A percentile compares a stretch with the other conserved stretches of the same genome.
These are phyloP conservation scores for Tenthredo mesomela DNA, from an alignment of 2,888 invertebrate genomes.

Conservation along the genomic window DNA sequence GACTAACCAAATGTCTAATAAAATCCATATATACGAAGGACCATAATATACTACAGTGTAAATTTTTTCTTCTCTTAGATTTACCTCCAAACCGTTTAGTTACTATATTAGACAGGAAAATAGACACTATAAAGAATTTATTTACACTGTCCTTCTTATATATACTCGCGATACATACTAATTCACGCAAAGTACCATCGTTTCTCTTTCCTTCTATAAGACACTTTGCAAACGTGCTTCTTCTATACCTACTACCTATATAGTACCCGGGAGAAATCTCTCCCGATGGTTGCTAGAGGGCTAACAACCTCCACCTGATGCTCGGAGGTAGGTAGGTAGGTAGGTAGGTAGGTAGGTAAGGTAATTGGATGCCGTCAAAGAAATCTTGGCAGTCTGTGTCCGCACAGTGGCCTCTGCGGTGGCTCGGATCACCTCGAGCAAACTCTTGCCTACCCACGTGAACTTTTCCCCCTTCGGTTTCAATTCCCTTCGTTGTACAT, in stretches of 20 bases:
- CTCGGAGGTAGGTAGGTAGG: slow-evolving; percentile 45
- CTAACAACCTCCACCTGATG: slow-evolving; percentile 57
- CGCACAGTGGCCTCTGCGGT: slow-evolving; percentile 50
- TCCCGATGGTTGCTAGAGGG: slow-evolving; percentile 39
- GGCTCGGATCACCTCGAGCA: slow-evolving; percentile 43
- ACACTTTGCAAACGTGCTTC: background rate
- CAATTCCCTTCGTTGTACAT: slow-evolving; percentile 4
- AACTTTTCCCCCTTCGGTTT: slow-evolving; percentile 25
- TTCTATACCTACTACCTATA: no score
- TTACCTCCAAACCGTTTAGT: background rate
- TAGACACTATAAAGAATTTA: background rate
- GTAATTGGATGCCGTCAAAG: slow-evolving; percentile 67
- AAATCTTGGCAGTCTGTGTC: slow-evolving; percentile 51
- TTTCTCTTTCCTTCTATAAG: background rate
- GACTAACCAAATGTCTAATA: slow-evolving; percentile 15
- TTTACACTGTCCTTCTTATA: background rate
- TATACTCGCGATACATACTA: background rate
- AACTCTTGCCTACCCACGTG: slow-evolving; percentile 27
- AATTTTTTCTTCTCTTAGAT: background rate
- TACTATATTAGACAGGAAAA: background rate
- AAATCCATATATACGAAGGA: background rate
- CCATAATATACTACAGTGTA: background rate
- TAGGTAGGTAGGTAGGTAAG: slow-evolving; percentile 39
- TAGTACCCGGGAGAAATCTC: slow-evolving; percentile 39
- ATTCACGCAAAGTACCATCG: background rate